These are phyloP conservation scores for Chaitophorus viminalis DNA, from an alignment of 2,888 invertebrate genomes.

Conservation along the genomic window DNA sequence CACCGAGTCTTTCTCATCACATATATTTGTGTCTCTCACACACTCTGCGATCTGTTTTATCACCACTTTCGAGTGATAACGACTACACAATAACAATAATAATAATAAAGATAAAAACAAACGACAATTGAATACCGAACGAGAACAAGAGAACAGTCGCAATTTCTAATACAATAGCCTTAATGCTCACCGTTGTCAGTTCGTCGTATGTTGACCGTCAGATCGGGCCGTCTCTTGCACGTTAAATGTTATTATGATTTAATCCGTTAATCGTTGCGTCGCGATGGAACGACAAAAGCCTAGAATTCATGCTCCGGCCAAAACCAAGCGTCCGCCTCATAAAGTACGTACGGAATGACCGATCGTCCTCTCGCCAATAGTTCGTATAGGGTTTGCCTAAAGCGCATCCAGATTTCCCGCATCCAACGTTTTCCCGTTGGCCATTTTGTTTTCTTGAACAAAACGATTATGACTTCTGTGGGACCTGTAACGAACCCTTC, in stretches of 20 bases:
- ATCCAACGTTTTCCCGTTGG: too few species aligned
- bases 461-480: too few species aligned
- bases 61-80: constrained; percentile 5
- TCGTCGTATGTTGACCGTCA: neutral
- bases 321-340: neutral
- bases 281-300: constrained; percentile 49
- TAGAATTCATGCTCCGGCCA: neutral
- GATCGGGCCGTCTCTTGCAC: neutral
- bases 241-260: neutral
- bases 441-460: too few species aligned
- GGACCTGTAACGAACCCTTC: too few species aligned
- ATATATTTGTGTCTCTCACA: too few species aligned
- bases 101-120: neutral
- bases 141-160: neutral
- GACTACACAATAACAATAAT: neutral
- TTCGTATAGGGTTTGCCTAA: too few species aligned
- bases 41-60: too few species aligned
- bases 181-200: neutral
- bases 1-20: too few species aligned
- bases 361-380: too few species aligned
- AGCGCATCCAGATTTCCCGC: too few species aligned
- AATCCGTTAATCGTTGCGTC: neutral
- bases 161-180: neutral
- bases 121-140: neutral
- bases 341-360: constrained; percentile 33